Evolutionary conservation across 2,113 vertebrate genomes (phyloP).

Genomic region (Cricetomys ansorgei): DNA sequence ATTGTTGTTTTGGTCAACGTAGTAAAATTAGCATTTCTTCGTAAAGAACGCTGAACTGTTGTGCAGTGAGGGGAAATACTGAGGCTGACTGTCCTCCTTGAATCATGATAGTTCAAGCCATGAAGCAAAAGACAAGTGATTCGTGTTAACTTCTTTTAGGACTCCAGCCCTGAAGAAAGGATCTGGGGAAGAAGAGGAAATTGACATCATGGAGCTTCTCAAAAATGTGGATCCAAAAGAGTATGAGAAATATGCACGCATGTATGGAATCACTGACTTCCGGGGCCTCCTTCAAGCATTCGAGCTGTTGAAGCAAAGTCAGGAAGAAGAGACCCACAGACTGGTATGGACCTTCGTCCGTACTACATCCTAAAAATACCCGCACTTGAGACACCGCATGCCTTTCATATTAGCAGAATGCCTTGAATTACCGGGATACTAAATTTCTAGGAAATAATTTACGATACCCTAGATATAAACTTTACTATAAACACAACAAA

Average conservation of each 20-base stretch:
- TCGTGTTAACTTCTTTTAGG: constrained; percentile 83
- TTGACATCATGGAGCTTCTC: constrained; percentile 97
- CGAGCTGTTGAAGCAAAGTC: constrained; percentile 94
- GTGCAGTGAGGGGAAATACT: not conserved
- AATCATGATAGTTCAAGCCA: constrained; percentile 1
- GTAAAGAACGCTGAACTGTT: not conserved
- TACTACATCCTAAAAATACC: not conserved
- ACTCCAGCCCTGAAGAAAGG: constrained; percentile 95
- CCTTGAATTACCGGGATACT: not conserved
- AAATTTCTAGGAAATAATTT: not conserved
- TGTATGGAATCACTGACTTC: constrained; percentile 99
- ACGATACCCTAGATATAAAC: not conserved
- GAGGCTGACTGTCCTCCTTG: not conserved
- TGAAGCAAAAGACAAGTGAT: not conserved
- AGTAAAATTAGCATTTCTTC: constrained; percentile 54
- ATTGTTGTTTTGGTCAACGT: not conserved
- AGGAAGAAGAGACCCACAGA: constrained; percentile 94
- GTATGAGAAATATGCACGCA: constrained; percentile 98
- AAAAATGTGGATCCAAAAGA: constrained; percentile 99
- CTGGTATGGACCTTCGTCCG: constrained; percentile 85
- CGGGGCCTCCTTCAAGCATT: constrained; percentile 98
- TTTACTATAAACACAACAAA: not conserved
- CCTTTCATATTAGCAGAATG: not conserved
- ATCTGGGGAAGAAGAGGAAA: constrained; percentile 93
- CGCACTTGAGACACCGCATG: not conserved